phyloP scores from a whole-genome alignment of 1,140 invertebrate genomes.

The Heliconius congener region DNA sequence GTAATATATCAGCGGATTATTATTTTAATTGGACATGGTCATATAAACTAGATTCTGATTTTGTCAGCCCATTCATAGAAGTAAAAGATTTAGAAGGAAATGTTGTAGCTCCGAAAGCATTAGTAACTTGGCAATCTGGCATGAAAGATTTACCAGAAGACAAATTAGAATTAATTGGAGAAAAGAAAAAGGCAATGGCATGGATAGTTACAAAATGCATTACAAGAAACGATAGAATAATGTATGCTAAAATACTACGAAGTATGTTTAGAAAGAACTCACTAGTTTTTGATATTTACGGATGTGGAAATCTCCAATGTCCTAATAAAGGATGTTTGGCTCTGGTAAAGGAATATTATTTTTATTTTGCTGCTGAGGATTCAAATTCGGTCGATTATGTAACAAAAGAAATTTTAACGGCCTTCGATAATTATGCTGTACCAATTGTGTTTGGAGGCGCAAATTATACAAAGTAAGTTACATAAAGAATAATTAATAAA shows the following conservation, averaged over 20 bases:
- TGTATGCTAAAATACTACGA: conserved; percentile 82
- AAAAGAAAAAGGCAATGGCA: conserved; percentile 78
- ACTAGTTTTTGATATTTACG: conserved; percentile 85
- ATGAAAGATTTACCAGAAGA: conserved; percentile 35
- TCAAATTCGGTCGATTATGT: conserved; percentile 83
- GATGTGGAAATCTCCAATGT: conserved; percentile 82
- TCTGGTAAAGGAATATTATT: conserved; percentile 83
- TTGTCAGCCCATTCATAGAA: conserved; percentile 81
- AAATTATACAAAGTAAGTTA: conserved; percentile 60
- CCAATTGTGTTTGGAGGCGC: conserved; percentile 79
- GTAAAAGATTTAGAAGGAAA: conserved; percentile 62
- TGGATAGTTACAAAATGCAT: conserved; percentile 85
- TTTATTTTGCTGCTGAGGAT: conserved; percentile 87
- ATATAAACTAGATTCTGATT: conserved; percentile 80
- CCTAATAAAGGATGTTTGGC: conserved; percentile 59
- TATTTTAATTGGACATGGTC: conserved; percentile 85
- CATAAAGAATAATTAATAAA: not conserved
- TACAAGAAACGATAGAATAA: conserved; percentile 72
- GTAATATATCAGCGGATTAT: conserved; percentile 52
- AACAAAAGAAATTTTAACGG: conserved; percentile 84
- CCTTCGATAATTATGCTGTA: conserved; percentile 76
- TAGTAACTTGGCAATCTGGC: conserved; percentile 50
- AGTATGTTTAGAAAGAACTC: conserved; percentile 75
- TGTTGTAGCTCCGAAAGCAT: conserved; percentile 57
- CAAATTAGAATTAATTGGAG: conserved; percentile 43